Percentiles rank a stretch among this genome's conserved stretches.
Evolutionary conservation across 23 tunicate genomes (phyloP).

Genomic region (Corella eumyota): DNA sequence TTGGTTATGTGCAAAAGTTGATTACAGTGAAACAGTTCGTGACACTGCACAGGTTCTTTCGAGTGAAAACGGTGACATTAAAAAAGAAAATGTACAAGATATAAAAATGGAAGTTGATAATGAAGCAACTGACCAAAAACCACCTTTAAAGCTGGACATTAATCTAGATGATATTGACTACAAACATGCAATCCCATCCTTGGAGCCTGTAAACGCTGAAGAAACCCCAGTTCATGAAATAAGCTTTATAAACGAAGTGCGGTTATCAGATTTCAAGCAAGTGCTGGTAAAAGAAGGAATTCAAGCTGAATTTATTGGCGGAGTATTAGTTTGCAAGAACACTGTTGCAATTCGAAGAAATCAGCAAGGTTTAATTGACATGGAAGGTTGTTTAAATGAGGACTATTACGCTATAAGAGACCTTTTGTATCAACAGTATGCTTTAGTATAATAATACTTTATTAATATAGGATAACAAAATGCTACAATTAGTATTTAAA

Average conservation of each 20-base stretch:
- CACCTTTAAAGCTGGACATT: background rate
- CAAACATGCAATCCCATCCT: slow-evolving; percentile 34
- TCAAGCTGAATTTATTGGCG: slow-evolving; percentile 91
- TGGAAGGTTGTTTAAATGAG: slow-evolving; percentile 90
- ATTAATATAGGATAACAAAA: no score
- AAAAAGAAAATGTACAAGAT: no score
- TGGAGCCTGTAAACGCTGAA: slow-evolving; percentile 32
- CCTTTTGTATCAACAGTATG: slow-evolving; percentile 72
- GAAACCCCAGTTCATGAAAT: slow-evolving; percentile 66
- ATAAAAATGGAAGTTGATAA: background rate
- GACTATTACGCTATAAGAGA: slow-evolving; percentile 83
- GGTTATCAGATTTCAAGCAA: slow-evolving; percentile 85
- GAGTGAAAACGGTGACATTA: background rate
- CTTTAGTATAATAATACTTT: slow-evolving; percentile 36
- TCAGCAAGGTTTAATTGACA: slow-evolving; percentile 69
- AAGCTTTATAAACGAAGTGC: slow-evolving; percentile 62
- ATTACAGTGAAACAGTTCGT: slow-evolving; percentile 48
- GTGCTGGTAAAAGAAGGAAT: slow-evolving; percentile 61
- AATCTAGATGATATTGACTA: slow-evolving; percentile 13
- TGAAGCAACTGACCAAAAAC: background rate
- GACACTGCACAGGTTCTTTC: slow-evolving; percentile 55
- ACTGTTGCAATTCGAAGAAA: slow-evolving; percentile 69
- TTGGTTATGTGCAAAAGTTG: slow-evolving; percentile 83
- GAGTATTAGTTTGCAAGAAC: slow-evolving; percentile 83
- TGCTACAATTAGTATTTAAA: no score